Conservation (phyloP, 1,140 invertebrate genomes). For the Eubasilissa regina region DNA sequence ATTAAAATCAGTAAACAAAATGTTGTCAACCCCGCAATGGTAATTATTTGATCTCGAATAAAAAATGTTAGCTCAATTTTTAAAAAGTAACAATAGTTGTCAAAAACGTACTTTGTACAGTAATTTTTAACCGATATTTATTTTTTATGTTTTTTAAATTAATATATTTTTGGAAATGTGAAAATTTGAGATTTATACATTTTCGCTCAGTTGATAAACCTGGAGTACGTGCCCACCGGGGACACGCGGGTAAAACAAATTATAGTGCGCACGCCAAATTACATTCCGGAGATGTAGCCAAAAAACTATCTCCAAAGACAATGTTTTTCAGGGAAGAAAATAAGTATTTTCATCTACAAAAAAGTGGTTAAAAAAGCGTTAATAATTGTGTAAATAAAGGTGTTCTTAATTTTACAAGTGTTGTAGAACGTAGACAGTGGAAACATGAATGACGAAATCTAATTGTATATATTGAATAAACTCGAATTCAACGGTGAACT, state of each 20-base stretch:
- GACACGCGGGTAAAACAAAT: not conserved
- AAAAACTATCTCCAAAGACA: conserved; percentile 16
- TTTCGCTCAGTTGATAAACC: too few relatives aligned
- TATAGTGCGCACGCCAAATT: conserved; percentile 21
- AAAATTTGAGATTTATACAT: too few relatives aligned
- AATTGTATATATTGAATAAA: not conserved
- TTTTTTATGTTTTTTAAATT: too few relatives aligned
- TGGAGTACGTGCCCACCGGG: too few relatives aligned
- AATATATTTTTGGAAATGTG: too few relatives aligned
- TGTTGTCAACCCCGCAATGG: conserved; percentile 8
- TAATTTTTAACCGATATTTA: too few relatives aligned
- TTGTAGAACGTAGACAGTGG: not conserved
- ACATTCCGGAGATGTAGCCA: conserved; percentile 29
- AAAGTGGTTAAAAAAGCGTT: not conserved
- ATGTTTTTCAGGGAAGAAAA: not conserved
- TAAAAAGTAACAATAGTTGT: not conserved
- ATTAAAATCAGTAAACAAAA: not conserved
- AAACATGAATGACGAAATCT: not conserved
- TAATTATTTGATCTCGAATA: conserved; percentile 20
- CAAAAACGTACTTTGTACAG: too few relatives aligned
- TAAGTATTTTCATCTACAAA: not conserved
- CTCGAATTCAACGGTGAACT: too few relatives aligned
- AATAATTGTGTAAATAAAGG: conserved; percentile 15
- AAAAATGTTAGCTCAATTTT: conserved; percentile 22
- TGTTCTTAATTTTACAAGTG: conserved; percentile 14